Conservation (phyloP, 1,140 invertebrate genomes). For the Epicauta chinensis region DNA sequence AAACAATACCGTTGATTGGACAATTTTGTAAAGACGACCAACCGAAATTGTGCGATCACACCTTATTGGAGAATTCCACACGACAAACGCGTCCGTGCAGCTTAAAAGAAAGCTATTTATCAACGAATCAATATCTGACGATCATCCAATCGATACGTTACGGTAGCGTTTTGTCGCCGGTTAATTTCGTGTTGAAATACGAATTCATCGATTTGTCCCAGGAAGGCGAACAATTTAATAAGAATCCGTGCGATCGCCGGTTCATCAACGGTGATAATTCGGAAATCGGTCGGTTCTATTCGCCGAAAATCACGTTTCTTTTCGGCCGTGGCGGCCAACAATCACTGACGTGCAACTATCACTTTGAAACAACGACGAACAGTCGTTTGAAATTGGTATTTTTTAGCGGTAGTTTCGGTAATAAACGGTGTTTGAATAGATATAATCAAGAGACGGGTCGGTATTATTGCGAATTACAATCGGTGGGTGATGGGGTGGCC, state of each 20-base stretch:
- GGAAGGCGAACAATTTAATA: slow-evolving; percentile 52
- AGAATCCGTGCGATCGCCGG: slow-evolving; percentile 52
- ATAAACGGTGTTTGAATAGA: slow-evolving; percentile 57
- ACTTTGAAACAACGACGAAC: slow-evolving; percentile 62
- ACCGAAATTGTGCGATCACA: slow-evolving; percentile 65
- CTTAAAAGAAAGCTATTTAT: slow-evolving; percentile 70
- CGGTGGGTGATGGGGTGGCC: slow-evolving; percentile 47
- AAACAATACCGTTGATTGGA: slow-evolving; percentile 56
- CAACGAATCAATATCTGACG: slow-evolving; percentile 61
- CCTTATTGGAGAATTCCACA: slow-evolving; percentile 67
- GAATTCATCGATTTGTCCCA: slow-evolving; percentile 67
- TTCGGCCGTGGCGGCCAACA: slow-evolving; percentile 71
- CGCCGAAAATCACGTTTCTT: slow-evolving; percentile 73
- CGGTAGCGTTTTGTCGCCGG: slow-evolving; percentile 69
- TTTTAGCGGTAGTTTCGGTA: slow-evolving; percentile 58
- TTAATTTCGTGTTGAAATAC: slow-evolving; percentile 69
- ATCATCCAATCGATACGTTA: slow-evolving; percentile 67
- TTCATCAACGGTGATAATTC: slow-evolving; percentile 49
- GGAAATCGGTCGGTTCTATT: slow-evolving; percentile 58
- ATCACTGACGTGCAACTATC: slow-evolving; percentile 67
- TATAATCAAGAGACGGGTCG: slow-evolving; percentile 51
- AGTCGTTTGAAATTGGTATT: slow-evolving; percentile 61
- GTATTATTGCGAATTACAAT: slow-evolving; percentile 54
- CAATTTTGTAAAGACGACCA: slow-evolving; percentile 72
- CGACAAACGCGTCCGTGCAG: slow-evolving; percentile 66